These are phyloP conservation scores for Actinernus sp. DNA, from an alignment of 92 coral and sea anemone genomes.

Conservation along the genomic window DNA sequence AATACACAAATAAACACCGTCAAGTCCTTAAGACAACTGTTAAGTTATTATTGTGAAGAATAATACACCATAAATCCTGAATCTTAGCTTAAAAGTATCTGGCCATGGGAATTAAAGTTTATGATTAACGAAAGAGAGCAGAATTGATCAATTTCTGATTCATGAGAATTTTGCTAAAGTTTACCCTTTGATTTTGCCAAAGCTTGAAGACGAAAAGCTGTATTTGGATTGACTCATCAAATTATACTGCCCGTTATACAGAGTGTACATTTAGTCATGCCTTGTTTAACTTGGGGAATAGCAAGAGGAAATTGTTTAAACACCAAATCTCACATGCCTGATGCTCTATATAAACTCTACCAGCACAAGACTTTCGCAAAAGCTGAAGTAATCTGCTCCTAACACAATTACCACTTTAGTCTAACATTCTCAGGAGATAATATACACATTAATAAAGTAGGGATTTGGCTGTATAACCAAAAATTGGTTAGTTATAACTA, in stretches of 20 bases:
- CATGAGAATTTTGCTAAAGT: no score
- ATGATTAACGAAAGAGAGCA: no score
- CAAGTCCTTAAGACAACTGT: no score
- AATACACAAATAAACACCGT: no score
- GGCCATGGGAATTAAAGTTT: no score
- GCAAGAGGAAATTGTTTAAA: not conserved
- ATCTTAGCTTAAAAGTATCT: no score
- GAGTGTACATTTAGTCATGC: constrained; percentile 42
- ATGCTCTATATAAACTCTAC: not conserved
- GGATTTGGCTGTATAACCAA: no score
- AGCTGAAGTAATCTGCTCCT: constrained; percentile 52
- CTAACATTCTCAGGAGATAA: constrained; percentile 20
- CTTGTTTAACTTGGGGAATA: constrained; percentile 36
- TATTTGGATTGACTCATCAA: constrained; percentile 30
- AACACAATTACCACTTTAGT: constrained; percentile 58
- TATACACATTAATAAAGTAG: constrained; percentile 14
- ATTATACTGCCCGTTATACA: constrained; percentile 40
- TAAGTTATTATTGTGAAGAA: no score
- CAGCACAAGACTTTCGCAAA: constrained; percentile 28
- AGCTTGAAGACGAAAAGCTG: constrained; percentile 27
- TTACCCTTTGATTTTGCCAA: not conserved
- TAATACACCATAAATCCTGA: no score
- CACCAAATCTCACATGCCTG: not conserved
- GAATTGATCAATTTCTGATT: no score
- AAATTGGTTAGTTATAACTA: no score